Evolutionary conservation across 2,888 invertebrate species (phyloP), one percentile per base, ranked within the genome.

Genomic region (Ophioninae sp.): DNA sequence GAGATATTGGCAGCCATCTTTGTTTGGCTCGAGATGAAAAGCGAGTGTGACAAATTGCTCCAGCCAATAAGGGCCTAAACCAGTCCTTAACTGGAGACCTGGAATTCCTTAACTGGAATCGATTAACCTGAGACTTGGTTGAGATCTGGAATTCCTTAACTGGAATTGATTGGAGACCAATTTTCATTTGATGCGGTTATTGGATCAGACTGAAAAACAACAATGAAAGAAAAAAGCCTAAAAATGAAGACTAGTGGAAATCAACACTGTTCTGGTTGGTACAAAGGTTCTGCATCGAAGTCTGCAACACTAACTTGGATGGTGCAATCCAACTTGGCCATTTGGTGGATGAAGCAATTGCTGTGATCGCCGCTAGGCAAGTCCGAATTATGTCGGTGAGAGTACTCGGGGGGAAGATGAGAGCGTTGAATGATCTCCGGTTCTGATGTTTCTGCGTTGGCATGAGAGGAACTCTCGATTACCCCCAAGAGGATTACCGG

Each of bases 401-500:
- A 71, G 71, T 6, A 65, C 39, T 65, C 41, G 37, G n/a, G 41
- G 39, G n/a, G n/a, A 39, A 65, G 20, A 39, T 39, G n/a, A 39
- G 30, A 30, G n/a, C 7, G 13, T 13, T 39, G 41, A 41, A 20
- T 41, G 20, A 23, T 39, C 41, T 17, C 37, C 39, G 13, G 65
- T 65, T 5, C 39, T 65, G 41, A 41, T 37, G 20, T n/a, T 65
- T 13, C 9, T 65, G 17, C n/a, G n/a, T n/a, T 65, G 65, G 41
- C n/a, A 65, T 65, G 41, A 65, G 41, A 65, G 6, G 17, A 39
- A 65, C 7, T 44, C 44, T 13, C 44, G 44, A 44, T 44, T 44
- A 10, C 9, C 41, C 17, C 20, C 65, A 3, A 71, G 59, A 59
- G 79, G 44, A 41, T 80, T 10, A 76, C 80, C 1, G 78, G 78